Evolutionary conservation across 2,797 vertebrate species (phyloP), one percentile per base, ranked within the genome.

Genomic region (Anguilla marmorata): DNA sequence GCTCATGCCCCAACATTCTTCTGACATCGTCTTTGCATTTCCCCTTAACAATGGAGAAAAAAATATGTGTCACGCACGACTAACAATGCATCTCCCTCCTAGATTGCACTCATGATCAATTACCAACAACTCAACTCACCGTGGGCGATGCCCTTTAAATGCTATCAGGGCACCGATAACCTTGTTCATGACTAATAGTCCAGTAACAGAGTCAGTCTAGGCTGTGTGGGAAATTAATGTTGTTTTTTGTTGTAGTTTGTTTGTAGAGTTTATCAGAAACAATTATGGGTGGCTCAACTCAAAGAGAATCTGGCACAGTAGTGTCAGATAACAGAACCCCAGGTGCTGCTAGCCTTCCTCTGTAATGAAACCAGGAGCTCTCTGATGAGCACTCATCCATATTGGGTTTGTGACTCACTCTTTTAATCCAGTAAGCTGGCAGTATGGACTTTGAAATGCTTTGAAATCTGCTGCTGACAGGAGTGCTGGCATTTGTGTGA

Each of bases 401-500:
- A 50, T 82, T 48, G 41, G 79, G 45, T 82, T 48, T 82, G 79
- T 48, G 79, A 82, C 79, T 82, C 79, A 82, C 41, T 24, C 45
- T 48, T 82, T 82, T 48, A 82, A 82, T 82, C 45, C 79, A 50
- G 12, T 82, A 48, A 82, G 45, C 79, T 82, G 79, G 79, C 9
- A n/a, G 45, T 50, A 45, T 82, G 16, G 24, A 82, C 19, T 82
- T 45, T 45, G 41, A 45, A 45, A 82, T n/a, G 41, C 41, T 45
- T 48, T 82, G 41, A 45, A 82, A 82, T 82, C 79, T 50, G 79
- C 45, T 82, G 79, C 79, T 50, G 79, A 82, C 79, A 82, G 79
- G 45, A 82, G 74, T 82, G 79, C 37, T 24, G 24, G 41, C 41
- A 82, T 82, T 48, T 82, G 79, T 82, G 45, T 50, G 79, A 82